Evolutionary conservation across 1,140 invertebrate genomes (phyloP).

Genomic region (Calephelis nemesis): DNA sequence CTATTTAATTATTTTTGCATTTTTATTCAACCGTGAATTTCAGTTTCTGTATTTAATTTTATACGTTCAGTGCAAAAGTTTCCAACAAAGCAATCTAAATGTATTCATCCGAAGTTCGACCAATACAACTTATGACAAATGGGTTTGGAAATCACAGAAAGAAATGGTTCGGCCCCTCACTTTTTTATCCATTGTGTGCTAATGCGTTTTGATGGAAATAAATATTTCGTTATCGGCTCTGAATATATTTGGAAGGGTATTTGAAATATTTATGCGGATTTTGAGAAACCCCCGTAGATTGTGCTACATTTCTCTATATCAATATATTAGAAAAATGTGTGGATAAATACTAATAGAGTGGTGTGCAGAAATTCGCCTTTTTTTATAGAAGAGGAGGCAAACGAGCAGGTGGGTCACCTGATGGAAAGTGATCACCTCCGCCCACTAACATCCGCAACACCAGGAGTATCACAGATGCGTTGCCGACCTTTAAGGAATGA

Average conservation of each 20-base stretch:
- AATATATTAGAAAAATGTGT: too few relatives aligned
- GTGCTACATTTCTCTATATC: too few relatives aligned
- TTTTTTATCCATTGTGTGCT: slow-evolving; percentile 17
- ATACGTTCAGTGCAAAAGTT: slow-evolving; percentile 6
- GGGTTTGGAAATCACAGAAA: slow-evolving; percentile 14
- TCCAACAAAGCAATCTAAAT: slow-evolving; percentile 15
- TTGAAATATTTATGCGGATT: background rate
- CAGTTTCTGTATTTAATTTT: slow-evolving; percentile 14
- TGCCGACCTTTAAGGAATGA: too few relatives aligned
- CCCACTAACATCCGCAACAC: too few relatives aligned
- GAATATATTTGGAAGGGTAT: slow-evolving; percentile 10
- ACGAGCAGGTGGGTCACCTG: too few relatives aligned
- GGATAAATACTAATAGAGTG: too few relatives aligned
- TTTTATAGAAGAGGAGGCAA: too few relatives aligned
- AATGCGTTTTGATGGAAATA: slow-evolving; percentile 15
- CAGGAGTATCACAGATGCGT: too few relatives aligned
- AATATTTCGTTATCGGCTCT: slow-evolving; percentile 10
- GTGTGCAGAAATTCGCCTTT: too few relatives aligned
- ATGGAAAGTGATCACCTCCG: too few relatives aligned
- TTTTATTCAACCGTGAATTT: background rate
- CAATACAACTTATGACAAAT: slow-evolving; percentile 19
- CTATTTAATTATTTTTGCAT: background rate
- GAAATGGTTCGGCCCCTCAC: slow-evolving; percentile 8
- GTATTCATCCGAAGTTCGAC: slow-evolving; percentile 18
- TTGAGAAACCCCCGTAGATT: too few relatives aligned